Percentiles rank a stretch among this genome's conserved stretches.
Conservation (phyloP, 1,140 invertebrate species). For the Trichonephila clavipes region DNA sequence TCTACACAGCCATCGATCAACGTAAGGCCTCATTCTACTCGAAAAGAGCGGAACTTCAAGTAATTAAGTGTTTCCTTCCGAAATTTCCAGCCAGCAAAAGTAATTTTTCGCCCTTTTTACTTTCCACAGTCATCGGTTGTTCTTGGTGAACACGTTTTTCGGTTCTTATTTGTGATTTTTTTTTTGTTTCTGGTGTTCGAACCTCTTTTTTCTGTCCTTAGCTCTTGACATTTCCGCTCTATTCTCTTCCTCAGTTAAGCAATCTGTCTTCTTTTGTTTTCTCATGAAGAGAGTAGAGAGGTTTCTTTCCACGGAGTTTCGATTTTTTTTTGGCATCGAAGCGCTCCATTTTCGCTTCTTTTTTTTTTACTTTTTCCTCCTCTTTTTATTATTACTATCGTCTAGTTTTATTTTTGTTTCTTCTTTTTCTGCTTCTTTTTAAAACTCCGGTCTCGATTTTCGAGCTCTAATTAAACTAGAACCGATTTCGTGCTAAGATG, state of each 20-base stretch:
- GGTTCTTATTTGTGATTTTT: conserved; percentile 39
- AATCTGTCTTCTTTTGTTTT: conserved; percentile 75
- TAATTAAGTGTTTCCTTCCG: conserved; percentile 74
- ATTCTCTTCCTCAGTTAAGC: conserved; percentile 60
- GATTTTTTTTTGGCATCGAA: not conserved
- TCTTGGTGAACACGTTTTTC: conserved; percentile 44
- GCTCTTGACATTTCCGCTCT: conserved; percentile 72
- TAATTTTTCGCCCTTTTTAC: conserved; percentile 59
- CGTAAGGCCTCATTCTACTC: conserved; percentile 1
- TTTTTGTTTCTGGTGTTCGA: conserved; percentile 2
- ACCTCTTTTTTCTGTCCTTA: not conserved
- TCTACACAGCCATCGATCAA: conserved; percentile 27
- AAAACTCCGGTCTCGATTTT: conserved; percentile 47
- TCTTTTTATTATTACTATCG: conserved; percentile 29
- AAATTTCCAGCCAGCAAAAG: conserved; percentile 62
- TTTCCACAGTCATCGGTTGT: not conserved
- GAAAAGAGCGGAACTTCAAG: conserved; percentile 64
- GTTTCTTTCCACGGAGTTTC: conserved; percentile 49
- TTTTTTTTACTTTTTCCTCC: not conserved
- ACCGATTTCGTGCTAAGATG: conserved; percentile 60
- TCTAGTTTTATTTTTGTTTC: not conserved
- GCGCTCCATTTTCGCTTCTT: not conserved
- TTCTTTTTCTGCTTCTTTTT: conserved; percentile 25
- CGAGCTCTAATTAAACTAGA: conserved; percentile 66
- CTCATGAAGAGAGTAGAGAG: not conserved